A percentile compares a stretch with the other conserved stretches of the same genome.
Conservation (phyloP, 1,140 invertebrate genomes). For the Archivesica marissinica region DNA sequence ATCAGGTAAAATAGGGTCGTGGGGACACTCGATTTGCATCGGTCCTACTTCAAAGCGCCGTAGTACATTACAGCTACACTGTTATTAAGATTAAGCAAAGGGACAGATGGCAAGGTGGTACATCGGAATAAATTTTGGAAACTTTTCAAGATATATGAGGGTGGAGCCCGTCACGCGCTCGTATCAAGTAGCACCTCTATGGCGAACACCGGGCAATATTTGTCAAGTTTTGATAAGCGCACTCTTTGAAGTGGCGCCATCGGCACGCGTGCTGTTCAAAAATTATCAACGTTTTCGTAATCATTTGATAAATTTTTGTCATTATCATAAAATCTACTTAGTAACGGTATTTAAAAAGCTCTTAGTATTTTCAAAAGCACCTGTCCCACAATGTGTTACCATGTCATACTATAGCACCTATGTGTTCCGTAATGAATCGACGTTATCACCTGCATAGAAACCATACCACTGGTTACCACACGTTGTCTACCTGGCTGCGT, state of each 20-base stretch:
- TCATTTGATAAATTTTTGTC: conserved; percentile 55
- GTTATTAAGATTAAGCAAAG: conserved; percentile 34
- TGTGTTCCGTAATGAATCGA: conserved; percentile 1
- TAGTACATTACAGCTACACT: background rate
- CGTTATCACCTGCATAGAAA: conserved; percentile 23
- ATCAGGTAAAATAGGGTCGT: conserved; percentile 41
- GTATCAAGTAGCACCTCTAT: conserved; percentile 28
- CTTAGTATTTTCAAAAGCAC: conserved; percentile 11
- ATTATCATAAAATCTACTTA: conserved; percentile 52
- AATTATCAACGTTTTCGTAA: conserved; percentile 57
- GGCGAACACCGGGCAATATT: conserved; percentile 45
- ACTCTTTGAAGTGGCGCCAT: conserved; percentile 54
- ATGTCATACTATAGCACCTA: conserved; percentile 7
- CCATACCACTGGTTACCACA: background rate
- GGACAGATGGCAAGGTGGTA: conserved; percentile 43
- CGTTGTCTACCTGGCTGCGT: background rate
- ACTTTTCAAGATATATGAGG: background rate
- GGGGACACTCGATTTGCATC: background rate
- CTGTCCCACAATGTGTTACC: conserved; percentile 10
- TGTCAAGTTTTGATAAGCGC: conserved; percentile 46
- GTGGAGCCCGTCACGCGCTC: conserved; percentile 27
- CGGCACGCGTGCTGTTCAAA: conserved; percentile 48
- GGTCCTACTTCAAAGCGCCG: conserved; percentile 39
- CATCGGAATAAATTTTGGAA: conserved; percentile 17
- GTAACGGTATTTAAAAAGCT: conserved; percentile 61